Evolutionary conservation across 2,888 invertebrate genomes (phyloP).

Genomic region (Drosophila siamana): DNA sequence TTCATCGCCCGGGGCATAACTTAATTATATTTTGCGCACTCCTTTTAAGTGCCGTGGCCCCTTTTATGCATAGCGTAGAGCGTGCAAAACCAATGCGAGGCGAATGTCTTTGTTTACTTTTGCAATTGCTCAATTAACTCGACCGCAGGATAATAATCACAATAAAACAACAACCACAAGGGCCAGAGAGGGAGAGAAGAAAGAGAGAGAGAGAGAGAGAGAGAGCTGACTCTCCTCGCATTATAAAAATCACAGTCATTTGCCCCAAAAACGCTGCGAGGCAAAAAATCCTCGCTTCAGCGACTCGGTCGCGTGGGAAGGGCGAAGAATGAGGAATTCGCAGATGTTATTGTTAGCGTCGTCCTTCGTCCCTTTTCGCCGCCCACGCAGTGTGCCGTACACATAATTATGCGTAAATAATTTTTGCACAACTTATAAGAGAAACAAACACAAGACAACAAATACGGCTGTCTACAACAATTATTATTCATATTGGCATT

Average conservation of each 20-base stretch:
- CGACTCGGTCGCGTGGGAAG: slow-evolving; percentile 8
- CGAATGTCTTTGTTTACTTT: slow-evolving; percentile 63
- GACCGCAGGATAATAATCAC: slow-evolving; percentile 63
- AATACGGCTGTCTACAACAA: slow-evolving; percentile 18
- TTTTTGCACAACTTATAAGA: slow-evolving; percentile 36
- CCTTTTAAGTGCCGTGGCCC: slow-evolving; percentile 28
- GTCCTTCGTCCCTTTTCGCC: slow-evolving; percentile 18
- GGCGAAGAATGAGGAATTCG: background rate
- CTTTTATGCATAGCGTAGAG: background rate
- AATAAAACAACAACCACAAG: slow-evolving; percentile 35
- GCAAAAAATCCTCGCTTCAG: slow-evolving; percentile 36
- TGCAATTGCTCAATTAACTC: slow-evolving; percentile 74
- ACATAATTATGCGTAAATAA: slow-evolving; percentile 61
- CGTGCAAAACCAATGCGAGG: background rate
- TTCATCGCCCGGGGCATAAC: slow-evolving; percentile 51
- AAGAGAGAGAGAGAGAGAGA: background rate
- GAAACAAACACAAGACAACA: slow-evolving; percentile 11
- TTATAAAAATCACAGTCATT: slow-evolving; percentile 48
- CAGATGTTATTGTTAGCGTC: slow-evolving; percentile 34
- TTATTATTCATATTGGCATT: slow-evolving; percentile 8
- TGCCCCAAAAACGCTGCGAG: slow-evolving; percentile 33
- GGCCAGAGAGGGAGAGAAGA: no score
- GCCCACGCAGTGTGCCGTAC: background rate
- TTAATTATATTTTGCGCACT: slow-evolving; percentile 63
- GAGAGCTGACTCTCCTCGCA: slow-evolving; percentile 2